Percentiles rank a stretch among this genome's conserved stretches.
phyloP scores from a whole-genome alignment of 2,797 vertebrate genomes.

The Vespertilio murinus region DNA sequence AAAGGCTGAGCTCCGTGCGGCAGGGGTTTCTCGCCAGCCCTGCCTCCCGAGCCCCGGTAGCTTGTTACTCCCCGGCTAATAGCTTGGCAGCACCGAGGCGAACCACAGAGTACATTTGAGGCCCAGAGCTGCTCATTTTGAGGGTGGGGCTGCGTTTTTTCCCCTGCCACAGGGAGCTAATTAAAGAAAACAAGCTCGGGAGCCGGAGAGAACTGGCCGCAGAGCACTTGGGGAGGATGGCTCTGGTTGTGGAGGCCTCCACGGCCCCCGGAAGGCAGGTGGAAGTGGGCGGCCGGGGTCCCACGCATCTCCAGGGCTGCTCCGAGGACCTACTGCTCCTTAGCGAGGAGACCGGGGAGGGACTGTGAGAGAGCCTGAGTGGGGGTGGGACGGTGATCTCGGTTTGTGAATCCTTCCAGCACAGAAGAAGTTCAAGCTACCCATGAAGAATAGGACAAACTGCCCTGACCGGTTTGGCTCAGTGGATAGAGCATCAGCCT shows the following conservation, averaged over 20 bases:
- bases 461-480: no score
- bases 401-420: background rate
- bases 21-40: background rate
- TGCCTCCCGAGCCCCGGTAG: background rate
- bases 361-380: accelerated
- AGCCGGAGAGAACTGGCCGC: slow-evolving; percentile 39
- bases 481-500: no score
- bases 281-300: background rate
- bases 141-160: slow-evolving; percentile 74
- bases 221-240: slow-evolving; percentile 27
- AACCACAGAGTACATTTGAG: slow-evolving; percentile 77
- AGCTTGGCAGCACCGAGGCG: slow-evolving; percentile 64
- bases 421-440: background rate
- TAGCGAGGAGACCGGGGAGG: background rate
- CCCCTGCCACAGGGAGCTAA: slow-evolving; percentile 77
- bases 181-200: slow-evolving; percentile 75
- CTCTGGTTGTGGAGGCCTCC: background rate
- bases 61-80: slow-evolving; percentile 53
- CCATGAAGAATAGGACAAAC: background rate
- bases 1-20: background rate
- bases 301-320: accelerated
- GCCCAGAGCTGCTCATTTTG: slow-evolving; percentile 73
- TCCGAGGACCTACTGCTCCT: background rate
- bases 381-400: background rate
- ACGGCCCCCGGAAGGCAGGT: slow-evolving; percentile 2